A percentile compares a stretch with the other conserved stretches of the same genome.
These are phyloP conservation scores for Papilio demoleus DNA, from an alignment of 2,888 invertebrate genomes.

Conservation along the genomic window DNA sequence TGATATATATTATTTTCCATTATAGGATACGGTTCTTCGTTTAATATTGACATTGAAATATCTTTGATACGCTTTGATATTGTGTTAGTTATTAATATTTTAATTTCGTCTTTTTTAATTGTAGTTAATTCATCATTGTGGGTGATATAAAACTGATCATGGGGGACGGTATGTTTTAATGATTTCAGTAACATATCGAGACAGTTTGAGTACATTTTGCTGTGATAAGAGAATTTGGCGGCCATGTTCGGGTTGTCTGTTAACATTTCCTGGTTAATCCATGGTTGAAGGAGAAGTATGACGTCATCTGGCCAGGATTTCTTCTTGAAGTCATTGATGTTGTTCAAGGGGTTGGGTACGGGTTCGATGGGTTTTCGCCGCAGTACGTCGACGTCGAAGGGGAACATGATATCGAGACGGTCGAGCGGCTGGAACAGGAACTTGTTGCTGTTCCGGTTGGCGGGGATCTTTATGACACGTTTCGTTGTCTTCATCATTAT, in stretches of 20 bases:
- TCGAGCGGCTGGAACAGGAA: conserved; percentile 72
- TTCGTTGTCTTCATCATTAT: conserved; percentile 88
- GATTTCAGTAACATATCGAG: conserved; percentile 63
- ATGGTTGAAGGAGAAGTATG: conserved; percentile 65
- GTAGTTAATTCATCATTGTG: conserved; percentile 54
- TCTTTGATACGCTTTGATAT: conserved; percentile 75
- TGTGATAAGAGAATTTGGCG: conserved; percentile 73
- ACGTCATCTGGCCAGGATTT: conserved; percentile 73
- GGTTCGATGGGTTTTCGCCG: conserved; percentile 65
- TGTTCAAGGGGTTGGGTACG: conserved; percentile 60
- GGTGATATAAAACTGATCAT: conserved; percentile 58
- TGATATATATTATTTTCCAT: conserved; percentile 59
- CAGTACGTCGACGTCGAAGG: conserved; percentile 64
- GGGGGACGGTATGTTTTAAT: conserved; percentile 54
- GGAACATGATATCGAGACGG: conserved; percentile 72
- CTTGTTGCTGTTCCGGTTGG: conserved; percentile 66
- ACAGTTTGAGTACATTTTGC: conserved; percentile 65
- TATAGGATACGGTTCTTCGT: conserved; percentile 66
- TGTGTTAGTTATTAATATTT: conserved; percentile 63
- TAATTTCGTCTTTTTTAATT: conserved; percentile 60
- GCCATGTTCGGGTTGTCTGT: conserved; percentile 67
- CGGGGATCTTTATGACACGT: conserved; percentile 88
- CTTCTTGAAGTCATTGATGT: conserved; percentile 67
- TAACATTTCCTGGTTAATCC: conserved; percentile 65
- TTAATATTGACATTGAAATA: conserved; percentile 69